Evolutionary conservation across 2,113 vertebrate genomes (phyloP).

Genomic region (Sinocyclocheilus rhinocerous): DNA sequence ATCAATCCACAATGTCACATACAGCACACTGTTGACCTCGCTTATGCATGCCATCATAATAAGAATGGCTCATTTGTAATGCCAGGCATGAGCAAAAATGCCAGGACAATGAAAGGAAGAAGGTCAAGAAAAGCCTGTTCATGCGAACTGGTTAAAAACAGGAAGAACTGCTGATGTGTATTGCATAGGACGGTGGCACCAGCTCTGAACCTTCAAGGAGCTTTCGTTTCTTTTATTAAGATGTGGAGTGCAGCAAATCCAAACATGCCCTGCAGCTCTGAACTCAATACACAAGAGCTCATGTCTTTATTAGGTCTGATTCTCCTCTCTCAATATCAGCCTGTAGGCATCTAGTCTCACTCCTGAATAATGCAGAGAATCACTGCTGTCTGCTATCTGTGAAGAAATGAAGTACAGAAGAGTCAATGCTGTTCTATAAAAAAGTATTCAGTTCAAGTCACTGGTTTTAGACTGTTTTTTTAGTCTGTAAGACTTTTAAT

Average conservation of each 20-base stretch:
- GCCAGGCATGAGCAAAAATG: not conserved
- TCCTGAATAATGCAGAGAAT: slow-evolving; percentile 17
- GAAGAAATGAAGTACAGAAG: not conserved
- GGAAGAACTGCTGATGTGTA: not conserved
- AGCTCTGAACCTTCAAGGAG: slow-evolving; percentile 11
- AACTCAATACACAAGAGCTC: slow-evolving; percentile 18
- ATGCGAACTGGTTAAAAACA: slow-evolving; percentile 28
- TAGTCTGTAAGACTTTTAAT: not conserved
- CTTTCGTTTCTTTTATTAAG: slow-evolving; percentile 14
- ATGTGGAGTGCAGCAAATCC: slow-evolving; percentile 26
- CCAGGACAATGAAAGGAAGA: slow-evolving; percentile 9
- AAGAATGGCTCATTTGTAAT: not conserved
- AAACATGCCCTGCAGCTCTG: slow-evolving; percentile 33
- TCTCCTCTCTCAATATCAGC: slow-evolving; percentile 31
- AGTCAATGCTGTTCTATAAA: not conserved
- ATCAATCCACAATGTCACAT: slow-evolving; percentile 4
- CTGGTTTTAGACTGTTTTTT: not conserved
- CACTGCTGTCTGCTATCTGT: slow-evolving; percentile 1
- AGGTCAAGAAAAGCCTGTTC: not conserved
- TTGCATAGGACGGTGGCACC: not conserved
- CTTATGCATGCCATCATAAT: not conserved
- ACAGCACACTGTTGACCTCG: not conserved
- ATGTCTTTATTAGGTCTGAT: slow-evolving; percentile 53
- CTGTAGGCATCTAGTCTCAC: not conserved
- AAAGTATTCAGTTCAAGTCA: not conserved